Conservation (phyloP, 1,140 invertebrate species). For the Drosophila persimilis region DNA sequence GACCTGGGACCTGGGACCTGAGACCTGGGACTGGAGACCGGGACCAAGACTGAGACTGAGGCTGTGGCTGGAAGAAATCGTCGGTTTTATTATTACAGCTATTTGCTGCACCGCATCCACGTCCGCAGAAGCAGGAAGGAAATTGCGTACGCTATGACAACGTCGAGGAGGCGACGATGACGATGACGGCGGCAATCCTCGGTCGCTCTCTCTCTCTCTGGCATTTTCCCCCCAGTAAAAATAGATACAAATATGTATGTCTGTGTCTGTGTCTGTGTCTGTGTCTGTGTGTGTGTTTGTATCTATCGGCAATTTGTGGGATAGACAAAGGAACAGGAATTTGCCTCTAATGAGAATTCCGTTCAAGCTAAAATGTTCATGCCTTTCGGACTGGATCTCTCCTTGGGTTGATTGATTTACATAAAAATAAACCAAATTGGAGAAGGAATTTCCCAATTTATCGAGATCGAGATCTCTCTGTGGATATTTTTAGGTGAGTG, state of each 20-base stretch:
- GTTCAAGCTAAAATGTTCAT: neutral
- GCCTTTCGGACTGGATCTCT: slow-evolving; percentile 11
- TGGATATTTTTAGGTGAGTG: slow-evolving; percentile 35
- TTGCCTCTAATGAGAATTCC: slow-evolving; percentile 64
- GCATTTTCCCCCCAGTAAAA: slow-evolving; percentile 69
- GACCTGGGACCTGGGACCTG: slow-evolving; percentile 4
- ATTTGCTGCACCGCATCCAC: slow-evolving; percentile 35
- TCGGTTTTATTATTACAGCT: slow-evolving; percentile 74
- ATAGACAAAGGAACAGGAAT: slow-evolving; percentile 80
- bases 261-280: no score
- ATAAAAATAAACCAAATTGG: slow-evolving; percentile 66
- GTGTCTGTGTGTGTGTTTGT: slow-evolving; percentile 20
- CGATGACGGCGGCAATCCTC: slow-evolving; percentile 64
- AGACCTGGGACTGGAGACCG: slow-evolving; percentile 9
- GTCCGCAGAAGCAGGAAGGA: slow-evolving; percentile 69
- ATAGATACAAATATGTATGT: slow-evolving; percentile 70
- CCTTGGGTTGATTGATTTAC: slow-evolving; percentile 62
- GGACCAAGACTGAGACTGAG: slow-evolving; percentile 6
- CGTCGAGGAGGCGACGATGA: slow-evolving; percentile 13
- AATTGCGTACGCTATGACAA: slow-evolving; percentile 32
- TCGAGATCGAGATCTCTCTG: slow-evolving; percentile 9
- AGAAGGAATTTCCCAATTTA: neutral
- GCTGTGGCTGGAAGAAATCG: slow-evolving; percentile 24
- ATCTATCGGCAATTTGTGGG: slow-evolving; percentile 68
- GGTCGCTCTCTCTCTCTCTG: slow-evolving; percentile 28